These are phyloP conservation scores for Chloroclystis v-ata DNA, from an alignment of 2,888 invertebrate genomes.

Conservation along the genomic window DNA sequence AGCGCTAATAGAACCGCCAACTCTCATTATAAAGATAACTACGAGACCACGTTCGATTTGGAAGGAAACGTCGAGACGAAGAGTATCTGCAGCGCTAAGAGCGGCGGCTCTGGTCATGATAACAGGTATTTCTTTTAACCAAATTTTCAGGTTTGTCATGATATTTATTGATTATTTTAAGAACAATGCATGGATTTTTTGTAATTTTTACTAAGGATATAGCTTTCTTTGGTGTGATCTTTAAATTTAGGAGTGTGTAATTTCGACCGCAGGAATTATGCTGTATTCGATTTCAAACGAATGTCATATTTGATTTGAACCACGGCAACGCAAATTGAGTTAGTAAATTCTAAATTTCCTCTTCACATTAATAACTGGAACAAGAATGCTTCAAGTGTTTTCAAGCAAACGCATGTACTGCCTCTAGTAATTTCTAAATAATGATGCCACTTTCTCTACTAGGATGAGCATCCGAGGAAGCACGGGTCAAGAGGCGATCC, in stretches of 20 bases:
- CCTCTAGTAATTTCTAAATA: background rate
- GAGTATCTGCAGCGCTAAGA: slow-evolving; percentile 89
- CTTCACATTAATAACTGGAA: too few species aligned
- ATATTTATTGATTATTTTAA: background rate
- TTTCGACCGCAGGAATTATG: too few species aligned
- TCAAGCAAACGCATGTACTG: slow-evolving; percentile 1
- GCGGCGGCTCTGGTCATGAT: slow-evolving; percentile 87
- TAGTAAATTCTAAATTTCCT: too few species aligned
- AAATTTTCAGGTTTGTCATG: background rate
- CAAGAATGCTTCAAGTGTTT: background rate
- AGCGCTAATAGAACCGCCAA: slow-evolving; percentile 48
- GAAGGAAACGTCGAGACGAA: slow-evolving; percentile 95
- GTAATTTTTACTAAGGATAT: too few species aligned
- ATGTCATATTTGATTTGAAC: too few species aligned
- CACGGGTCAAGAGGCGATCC: slow-evolving; percentile 90
- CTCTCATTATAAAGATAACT: slow-evolving; percentile 82
- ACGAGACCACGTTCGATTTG: slow-evolving; percentile 91
- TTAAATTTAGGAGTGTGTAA: too few species aligned
- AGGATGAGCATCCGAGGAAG: slow-evolving; percentile 50
- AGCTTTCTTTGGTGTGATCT: too few species aligned
- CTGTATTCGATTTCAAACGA: too few species aligned
- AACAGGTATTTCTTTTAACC: slow-evolving; percentile 81
- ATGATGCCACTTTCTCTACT: too few species aligned
- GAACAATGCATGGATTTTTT: background rate
- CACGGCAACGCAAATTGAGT: too few species aligned